These are phyloP conservation scores for Agonopterix subpropinquella DNA, from an alignment of 2,888 invertebrate species.

Conservation along the genomic window DNA sequence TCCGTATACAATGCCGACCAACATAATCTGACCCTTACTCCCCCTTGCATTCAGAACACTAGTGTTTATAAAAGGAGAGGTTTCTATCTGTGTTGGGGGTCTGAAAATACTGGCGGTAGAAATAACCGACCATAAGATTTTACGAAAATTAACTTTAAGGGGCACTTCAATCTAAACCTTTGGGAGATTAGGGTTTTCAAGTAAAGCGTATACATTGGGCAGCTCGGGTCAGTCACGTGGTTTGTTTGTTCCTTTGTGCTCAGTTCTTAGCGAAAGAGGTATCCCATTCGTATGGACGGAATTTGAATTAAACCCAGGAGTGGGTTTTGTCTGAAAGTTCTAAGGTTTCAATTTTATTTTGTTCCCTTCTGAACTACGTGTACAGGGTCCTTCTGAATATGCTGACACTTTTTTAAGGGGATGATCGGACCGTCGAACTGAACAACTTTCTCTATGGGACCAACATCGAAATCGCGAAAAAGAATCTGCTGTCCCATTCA, in stretches of 20 bases:
- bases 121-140: constrained; percentile 60
- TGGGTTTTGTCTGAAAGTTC: neutral
- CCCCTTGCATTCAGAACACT: constrained; percentile 17
- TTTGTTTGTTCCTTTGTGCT: constrained; percentile 30
- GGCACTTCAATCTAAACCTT: constrained; percentile 63
- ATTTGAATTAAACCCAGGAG: constrained; percentile 1
- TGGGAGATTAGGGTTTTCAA: constrained; percentile 55
- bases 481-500: no score
- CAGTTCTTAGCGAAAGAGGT: neutral
- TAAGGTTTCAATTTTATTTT: no score
- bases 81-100: constrained; percentile 18
- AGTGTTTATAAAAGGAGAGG: constrained; percentile 8
- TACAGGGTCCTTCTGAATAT: no score
- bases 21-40: constrained; percentile 22
- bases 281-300: neutral
- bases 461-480: no score
- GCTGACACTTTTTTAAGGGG: no score
- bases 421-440: no score
- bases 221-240: constrained; percentile 37
- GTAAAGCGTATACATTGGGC: constrained; percentile 34
- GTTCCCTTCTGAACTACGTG: no score
- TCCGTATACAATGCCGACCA: constrained; percentile 33
- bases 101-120: constrained; percentile 22
- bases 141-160: constrained; percentile 70
- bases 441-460: no score